Evolutionary conservation across 2,797 vertebrate genomes (phyloP).

Genomic region (Enteromius argenteus): DNA sequence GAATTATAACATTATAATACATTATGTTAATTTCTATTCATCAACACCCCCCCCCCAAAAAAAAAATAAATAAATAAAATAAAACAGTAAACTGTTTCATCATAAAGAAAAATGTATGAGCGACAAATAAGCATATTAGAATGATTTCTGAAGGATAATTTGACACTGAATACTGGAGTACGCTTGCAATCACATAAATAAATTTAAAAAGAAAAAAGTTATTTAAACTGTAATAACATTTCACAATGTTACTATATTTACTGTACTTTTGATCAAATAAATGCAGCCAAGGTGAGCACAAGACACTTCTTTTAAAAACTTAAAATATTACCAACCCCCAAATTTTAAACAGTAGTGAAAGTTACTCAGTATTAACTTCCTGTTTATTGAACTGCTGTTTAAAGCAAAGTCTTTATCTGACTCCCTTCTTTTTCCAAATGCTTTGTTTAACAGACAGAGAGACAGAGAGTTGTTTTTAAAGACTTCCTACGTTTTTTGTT

Average conservation of each 20-base stretch:
- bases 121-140: background rate
- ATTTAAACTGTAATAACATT: background rate
- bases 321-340: background rate
- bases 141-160: background rate
- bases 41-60: background rate
- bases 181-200: background rate
- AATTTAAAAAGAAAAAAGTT: background rate
- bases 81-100: background rate
- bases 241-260: background rate
- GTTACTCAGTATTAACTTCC: background rate
- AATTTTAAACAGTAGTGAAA: background rate
- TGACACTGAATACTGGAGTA: background rate
- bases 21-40: background rate
- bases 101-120: background rate
- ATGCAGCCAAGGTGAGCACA: background rate
- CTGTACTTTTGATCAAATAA: background rate
- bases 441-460: constrained; percentile 9
- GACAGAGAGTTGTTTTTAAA: background rate
- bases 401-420: background rate
- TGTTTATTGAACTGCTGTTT: background rate
- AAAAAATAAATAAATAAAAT: background rate
- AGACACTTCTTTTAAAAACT: background rate
- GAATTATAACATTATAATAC: background rate
- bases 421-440: background rate
- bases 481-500: background rate